Evolutionary conservation across 2,113 vertebrate genomes (phyloP), one percentile per base, ranked within the genome.

Genomic region (Aptenodytes forsteri): DNA sequence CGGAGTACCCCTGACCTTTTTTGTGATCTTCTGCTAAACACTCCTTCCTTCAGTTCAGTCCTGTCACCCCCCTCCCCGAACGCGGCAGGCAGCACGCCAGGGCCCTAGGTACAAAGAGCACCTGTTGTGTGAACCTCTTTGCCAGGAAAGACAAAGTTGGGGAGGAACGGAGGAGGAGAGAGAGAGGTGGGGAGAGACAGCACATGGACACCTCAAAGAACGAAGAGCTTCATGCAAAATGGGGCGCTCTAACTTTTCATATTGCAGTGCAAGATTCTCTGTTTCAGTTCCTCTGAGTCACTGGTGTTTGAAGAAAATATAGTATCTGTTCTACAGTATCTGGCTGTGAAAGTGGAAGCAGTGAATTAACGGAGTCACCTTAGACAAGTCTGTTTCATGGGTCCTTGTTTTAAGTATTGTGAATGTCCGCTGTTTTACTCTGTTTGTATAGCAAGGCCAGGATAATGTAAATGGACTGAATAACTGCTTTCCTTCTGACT

Each of bases 31-130:
- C 40, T 90, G 67, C 58, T 55, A 25, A 36, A 30, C 10, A 5
- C 47, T 54, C 15, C 64, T 44, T 59, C 72, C 65, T 62, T 70
- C 29, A 16, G 58, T 7, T 81, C 81, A 62, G 62, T n/a, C 61
- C 82, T 50, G 4, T 36, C 32, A 11, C 30, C 11, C 0, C 40
- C 9, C 0, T 2, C 26, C 14, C 62, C 2, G 3, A 25, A 7
- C 44, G 30, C 1, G 1, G 36, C 65, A 85, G 67, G 75, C 62
- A 81, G 62, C 90, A 52, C 72, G 27, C 23, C 50, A 44, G 79
- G 50, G 50, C 59, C 73, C 23, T n/a, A 16, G 54, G 34, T 21
- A 40, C 29, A 52, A 29, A 56, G 20, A 46, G 46, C 11, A 22
- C 75, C 50, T 86, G 14, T 46, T 13, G 10, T 25, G 34, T 49